Evolutionary conservation across 1,140 invertebrate genomes (phyloP), one percentile per base, ranked within the genome.

Genomic region (Acromyrmex heyeri): DNA sequence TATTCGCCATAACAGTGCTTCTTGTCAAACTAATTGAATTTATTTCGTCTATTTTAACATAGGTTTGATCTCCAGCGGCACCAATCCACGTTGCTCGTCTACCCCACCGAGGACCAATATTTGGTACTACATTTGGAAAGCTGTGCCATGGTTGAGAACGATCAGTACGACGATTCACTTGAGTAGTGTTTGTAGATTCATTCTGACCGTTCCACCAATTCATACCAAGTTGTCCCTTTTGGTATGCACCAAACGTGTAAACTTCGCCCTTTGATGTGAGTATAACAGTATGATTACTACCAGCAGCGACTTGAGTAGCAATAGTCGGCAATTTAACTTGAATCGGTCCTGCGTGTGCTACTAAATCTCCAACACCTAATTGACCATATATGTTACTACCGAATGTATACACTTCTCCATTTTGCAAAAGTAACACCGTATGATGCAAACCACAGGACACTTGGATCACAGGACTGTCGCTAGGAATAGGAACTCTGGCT

Each of bases 361-460:
- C 94, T 5, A 98, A 96, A 94, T 99, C 98, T 0, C 98, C 98
- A 44, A 97, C 97, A 30, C 99, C 99, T 24, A 99, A 95, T 93
- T 99, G 99, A 0, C 99, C 99, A 93, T 98, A 98, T 89, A 98
- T 97, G 95, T 99, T 99, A 88, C 98, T 99, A 0, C 99, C 98
- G 94, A 98, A 99, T 6, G 99, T 97, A 86, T 97, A 98, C 0
- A 99, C 98, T 91, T 97, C 96, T 30, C 97, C 97, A 94, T 96
- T 97, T 92, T 96, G 96, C 78, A 97, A 93, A 57, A 98, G 93
- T 27, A 97, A 94, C 38, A 97, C 97, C 86, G 98, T 98, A 92
- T 99, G 99, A 94, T 99, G 98, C 64, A 99, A 95, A 10, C 99
- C 99, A 95, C 98, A 99, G 2, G 98, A 96, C 27, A 99, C 97